Base-by-base conservation (phyloP, 2,888 invertebrate genomes). In the Leptinotarsa rubiginosa region DNA sequence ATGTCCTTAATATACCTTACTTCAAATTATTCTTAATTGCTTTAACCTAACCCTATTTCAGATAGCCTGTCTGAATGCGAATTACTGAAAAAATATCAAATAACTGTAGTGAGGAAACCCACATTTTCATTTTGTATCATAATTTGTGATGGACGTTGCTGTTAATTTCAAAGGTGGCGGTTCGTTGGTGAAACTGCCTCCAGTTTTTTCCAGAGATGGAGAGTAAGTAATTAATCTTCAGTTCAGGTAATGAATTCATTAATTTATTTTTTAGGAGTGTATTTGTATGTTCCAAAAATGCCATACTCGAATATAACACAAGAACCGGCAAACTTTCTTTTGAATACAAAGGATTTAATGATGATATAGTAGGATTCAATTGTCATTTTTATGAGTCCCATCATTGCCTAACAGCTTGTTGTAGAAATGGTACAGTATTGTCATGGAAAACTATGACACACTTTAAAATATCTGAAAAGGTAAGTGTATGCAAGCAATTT, bases 321-420 rank as follows among this genome's bases (percentile, higher is more conserved):
- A 88, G 89, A 81, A 94, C 94, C 3, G 93, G 92, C 0, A 92
- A 93, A 82, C 89, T 91, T 77, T 87, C 92, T 1, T 88, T 89
- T 70, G 90, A 91, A 79, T 90, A 92, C 69, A 89, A 89, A 76
- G 91, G 91, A 31, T 88, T 91, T 22, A 86, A 85, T 20, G 84
- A 89, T 7, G 84, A 87, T 78, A 88, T 91, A n/a, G 88, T 91
- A 49, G 90, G 90, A 47, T 88, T 92, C 79, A 86, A 88, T 70
- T 82, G 89, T 65, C 89, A 90, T 76, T 84, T 77, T 47, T 75
- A 82, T 88, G 22, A 87, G 85, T 70, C 87, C 88, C 82, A 81
- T 85, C 41, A 89, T 89, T 78, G 85, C 86, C 31, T 87, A 90
- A 50, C 91, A 22, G 91, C 91, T 4, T 92, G 92, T 81, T 91